Conservation (phyloP, 2,113 vertebrate genomes). For the Hystrix cristata region DNA sequence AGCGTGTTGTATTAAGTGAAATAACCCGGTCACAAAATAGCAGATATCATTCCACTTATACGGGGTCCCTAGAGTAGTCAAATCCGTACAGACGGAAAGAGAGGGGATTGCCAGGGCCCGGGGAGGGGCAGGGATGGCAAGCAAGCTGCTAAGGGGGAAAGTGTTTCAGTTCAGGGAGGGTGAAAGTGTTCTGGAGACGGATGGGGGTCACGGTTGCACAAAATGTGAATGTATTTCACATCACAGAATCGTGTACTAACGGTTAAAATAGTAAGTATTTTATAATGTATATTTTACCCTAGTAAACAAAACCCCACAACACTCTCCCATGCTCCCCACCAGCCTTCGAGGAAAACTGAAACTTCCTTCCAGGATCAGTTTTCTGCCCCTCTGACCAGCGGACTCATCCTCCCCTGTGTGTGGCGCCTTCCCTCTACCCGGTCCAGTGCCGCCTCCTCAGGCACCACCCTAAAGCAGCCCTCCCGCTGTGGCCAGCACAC, state of each 20-base stretch:
- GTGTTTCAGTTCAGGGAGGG: too few species aligned
- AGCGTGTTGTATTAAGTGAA: neutral
- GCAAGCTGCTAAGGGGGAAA: too few species aligned
- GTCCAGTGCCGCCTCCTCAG: neutral
- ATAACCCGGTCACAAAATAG: neutral
- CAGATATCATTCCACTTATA: neutral
- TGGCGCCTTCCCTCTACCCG: neutral
- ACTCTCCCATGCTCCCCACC: neutral
- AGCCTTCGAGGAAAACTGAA: neutral
- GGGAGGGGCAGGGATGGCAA: neutral
- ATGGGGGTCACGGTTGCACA: neutral
- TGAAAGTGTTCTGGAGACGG: too few species aligned
- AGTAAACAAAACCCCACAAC: neutral
- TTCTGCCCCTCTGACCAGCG: neutral
- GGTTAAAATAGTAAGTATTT: too few species aligned
- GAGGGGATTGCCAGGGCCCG: neutral
- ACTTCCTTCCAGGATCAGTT: neutral
- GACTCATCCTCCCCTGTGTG: fast-evolving
- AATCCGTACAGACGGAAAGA: neutral
- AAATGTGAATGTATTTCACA: neutral
- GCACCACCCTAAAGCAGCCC: neutral
- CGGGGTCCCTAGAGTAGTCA: neutral
- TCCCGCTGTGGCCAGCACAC: neutral
- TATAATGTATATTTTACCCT: neutral
- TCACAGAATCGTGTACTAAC: too few species aligned